Evolutionary conservation across 2,113 vertebrate genomes (phyloP), one percentile per base, ranked within the genome.

Genomic region (Chloropsis hardwickii): DNA sequence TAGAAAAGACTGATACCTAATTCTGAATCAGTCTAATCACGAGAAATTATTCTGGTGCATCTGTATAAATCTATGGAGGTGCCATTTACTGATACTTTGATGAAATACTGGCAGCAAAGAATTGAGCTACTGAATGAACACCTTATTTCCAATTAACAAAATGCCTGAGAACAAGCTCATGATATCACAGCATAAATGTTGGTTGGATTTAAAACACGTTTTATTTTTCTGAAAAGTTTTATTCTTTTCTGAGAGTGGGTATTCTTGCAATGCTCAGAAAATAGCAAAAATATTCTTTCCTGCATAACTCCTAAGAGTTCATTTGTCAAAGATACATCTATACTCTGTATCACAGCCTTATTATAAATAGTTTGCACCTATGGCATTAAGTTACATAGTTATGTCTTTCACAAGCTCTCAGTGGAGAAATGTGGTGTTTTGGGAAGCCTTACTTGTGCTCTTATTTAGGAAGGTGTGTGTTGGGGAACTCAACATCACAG

Each of bases 1-100:
- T 67, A 83, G 81, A 92, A 90, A 92, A 85, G 51, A 60, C 57
- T 72, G 61, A 42, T 54, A 39, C 28, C 66, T 86, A 76, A 53
- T 66, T 96, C 86, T 96, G 80, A 83, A 57, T 94, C 84, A 53
- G 33, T 35, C 50, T 72, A 74, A 56, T 92, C 74, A 83, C 76
- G 82, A 73, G 54, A 86, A 86, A 82, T 53, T 5, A 25, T 82
- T 87, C 70, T 50, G n/a, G 25, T 69, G 21, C 35, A 60, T 37
- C 39, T 83, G 35, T 88, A 67, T 48, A 74, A 77, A 69, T 62
- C 81, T n/a, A 40, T 39, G 65, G 60, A 83, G 39, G 56, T 90
- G 71, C 47, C 29, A 37, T 73, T 73, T 74, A 51, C 71, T 74
- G 64, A 62, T 79, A 67, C 20, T 89, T 79, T 3, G 44, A 37